Percentiles rank a stretch among this genome's conserved stretches.
Conservation (phyloP, 2,113 vertebrate species). For the Halcyon malimbica region DNA sequence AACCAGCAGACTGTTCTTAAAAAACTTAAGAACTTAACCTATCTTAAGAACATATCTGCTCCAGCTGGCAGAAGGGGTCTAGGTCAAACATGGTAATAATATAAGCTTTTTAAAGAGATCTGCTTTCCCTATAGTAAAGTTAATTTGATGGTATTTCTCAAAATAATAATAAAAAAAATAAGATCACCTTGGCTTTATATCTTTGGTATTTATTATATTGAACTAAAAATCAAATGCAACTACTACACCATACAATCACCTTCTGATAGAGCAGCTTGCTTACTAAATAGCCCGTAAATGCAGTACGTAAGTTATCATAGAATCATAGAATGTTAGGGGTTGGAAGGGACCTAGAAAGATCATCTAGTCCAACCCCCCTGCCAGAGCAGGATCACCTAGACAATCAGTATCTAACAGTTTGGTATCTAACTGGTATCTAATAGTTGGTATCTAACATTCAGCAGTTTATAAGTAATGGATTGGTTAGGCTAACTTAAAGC, state of each 20-base stretch:
- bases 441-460: not conserved
- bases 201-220: not conserved
- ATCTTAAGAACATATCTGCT: too few species aligned
- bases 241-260: not conserved
- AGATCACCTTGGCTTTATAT: not conserved
- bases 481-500: not conserved
- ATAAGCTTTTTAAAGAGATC: not conserved
- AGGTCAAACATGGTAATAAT: not conserved
- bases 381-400: too few species aligned
- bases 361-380: too few species aligned
- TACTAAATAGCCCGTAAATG: not conserved
- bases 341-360: too few species aligned
- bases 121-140: not conserved
- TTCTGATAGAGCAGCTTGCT: not conserved
- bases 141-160: not conserved
- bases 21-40: not conserved
- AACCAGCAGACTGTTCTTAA: not conserved
- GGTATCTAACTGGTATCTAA: too few species aligned
- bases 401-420: too few species aligned
- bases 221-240: not conserved
- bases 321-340: too few species aligned
- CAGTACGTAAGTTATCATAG: not conserved
- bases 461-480: not conserved
- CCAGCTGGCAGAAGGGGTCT: not conserved
- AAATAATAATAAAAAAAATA: not conserved